Percentiles rank a stretch among this genome's conserved stretches.
phyloP scores from a whole-genome alignment of 2,113 vertebrate genomes.

The Solea senegalensis region DNA sequence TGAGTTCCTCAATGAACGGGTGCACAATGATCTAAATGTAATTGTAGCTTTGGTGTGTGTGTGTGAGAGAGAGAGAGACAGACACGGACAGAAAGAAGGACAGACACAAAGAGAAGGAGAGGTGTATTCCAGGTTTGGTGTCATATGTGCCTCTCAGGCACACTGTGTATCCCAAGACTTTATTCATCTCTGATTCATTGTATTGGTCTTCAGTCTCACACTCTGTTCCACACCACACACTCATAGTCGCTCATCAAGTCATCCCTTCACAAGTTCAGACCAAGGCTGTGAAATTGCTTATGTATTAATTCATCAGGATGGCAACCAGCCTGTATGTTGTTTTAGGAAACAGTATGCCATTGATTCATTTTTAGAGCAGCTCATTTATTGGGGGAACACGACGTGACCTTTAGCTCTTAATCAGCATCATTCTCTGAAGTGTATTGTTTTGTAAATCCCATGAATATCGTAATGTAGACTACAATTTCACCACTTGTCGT shows the following conservation, averaged over 20 bases:
- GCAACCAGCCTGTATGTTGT: conserved; percentile 33
- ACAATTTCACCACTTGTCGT: conserved; percentile 45
- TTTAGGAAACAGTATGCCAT: conserved; percentile 42
- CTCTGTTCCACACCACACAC: conserved; percentile 4
- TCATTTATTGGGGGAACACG: conserved; percentile 43
- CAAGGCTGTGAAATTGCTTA: conserved; percentile 18
- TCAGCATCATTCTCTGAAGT: conserved; percentile 40
- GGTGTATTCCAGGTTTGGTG: conserved; percentile 49
- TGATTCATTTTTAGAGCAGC: conserved; percentile 50
- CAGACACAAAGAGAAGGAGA: conserved; percentile 49
- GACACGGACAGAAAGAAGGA: conserved; percentile 30
- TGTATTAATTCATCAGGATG: conserved; percentile 35
- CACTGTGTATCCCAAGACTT: conserved; percentile 30
- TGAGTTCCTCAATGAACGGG: conserved; percentile 11
- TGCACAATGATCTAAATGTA: conserved; percentile 37
- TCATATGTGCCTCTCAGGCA: conserved; percentile 46
- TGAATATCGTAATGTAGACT: conserved; percentile 21
- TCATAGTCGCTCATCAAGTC: conserved; percentile 41
- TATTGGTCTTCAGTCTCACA: conserved; percentile 44
- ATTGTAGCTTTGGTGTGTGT: conserved; percentile 40
- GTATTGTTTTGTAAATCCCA: conserved; percentile 42
- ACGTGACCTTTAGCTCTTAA: conserved; percentile 34
- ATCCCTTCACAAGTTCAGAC: conserved; percentile 3
- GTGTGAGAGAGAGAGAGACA: conserved; percentile 1
- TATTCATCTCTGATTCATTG: conserved; percentile 63